Conservation (phyloP, 2,113 vertebrate genomes). For the Genyomyrus donnyi region DNA sequence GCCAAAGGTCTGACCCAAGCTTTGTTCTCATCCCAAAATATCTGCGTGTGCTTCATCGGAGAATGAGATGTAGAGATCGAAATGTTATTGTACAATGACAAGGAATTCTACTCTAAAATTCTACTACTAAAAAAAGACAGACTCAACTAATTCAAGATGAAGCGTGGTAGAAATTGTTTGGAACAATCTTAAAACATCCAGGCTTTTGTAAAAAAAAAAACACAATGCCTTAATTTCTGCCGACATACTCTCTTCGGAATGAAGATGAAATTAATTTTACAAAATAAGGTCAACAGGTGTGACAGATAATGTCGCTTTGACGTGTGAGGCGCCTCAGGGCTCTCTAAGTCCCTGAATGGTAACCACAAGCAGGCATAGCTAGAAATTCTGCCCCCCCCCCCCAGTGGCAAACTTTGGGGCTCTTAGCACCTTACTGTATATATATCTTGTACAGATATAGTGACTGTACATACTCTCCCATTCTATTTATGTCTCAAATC, state of each 20-base stretch:
- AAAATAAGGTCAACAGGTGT: background rate
- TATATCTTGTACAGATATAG: too few relatives aligned
- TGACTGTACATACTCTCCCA: too few relatives aligned
- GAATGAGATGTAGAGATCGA: background rate
- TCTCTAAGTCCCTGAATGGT: background rate
- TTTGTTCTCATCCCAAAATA: background rate
- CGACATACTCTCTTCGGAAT: background rate
- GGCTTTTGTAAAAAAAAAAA: background rate
- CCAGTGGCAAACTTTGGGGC: background rate
- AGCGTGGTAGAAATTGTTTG: background rate
- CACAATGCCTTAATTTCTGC: background rate
- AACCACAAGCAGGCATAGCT: background rate
- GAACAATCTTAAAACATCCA: background rate
- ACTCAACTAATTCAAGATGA: background rate
- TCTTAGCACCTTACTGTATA: too few relatives aligned
- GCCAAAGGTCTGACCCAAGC: background rate
- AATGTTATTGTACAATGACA: background rate
- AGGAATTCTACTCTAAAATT: background rate
- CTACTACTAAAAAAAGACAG: background rate
- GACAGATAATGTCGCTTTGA: background rate
- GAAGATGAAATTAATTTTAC: background rate
- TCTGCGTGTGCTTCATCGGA: background rate
- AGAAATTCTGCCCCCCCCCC: background rate
- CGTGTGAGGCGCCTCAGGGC: background rate
- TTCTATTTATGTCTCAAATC: too few relatives aligned